Conservation (phyloP, 2,113 vertebrate species). For the Tor tambroides region DNA sequence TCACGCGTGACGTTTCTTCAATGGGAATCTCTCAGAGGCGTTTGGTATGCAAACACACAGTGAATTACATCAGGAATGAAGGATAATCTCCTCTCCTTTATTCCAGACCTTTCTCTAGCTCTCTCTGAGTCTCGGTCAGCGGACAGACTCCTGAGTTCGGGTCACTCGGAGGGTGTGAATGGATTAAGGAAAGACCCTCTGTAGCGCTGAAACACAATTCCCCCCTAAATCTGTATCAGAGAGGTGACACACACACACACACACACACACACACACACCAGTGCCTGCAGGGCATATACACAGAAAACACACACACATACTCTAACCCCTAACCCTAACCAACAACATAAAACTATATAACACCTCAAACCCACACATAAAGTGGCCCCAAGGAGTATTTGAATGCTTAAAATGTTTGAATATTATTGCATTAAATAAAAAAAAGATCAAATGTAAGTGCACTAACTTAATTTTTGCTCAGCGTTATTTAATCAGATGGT, state of each 20-base stretch:
- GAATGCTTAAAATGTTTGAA: neutral
- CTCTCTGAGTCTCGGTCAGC: conserved; percentile 50
- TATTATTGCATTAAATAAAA: neutral
- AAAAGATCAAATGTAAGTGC: neutral
- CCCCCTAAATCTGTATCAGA: conserved; percentile 62
- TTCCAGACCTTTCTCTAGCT: conserved; percentile 43
- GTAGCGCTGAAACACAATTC: conserved; percentile 74
- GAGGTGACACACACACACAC: conserved; percentile 69
- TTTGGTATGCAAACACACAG: conserved; percentile 72
- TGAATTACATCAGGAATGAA: conserved; percentile 62
- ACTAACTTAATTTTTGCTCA: neutral
- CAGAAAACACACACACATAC: conserved; percentile 9
- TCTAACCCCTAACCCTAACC: neutral
- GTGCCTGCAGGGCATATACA: conserved; percentile 68
- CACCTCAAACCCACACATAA: neutral
- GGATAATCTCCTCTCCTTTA: conserved; percentile 69
- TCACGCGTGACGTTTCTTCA: conserved; percentile 33
- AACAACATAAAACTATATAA: neutral
- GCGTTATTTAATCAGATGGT: no score
- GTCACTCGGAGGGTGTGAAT: conserved; percentile 66
- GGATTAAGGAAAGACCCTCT: conserved; percentile 75
- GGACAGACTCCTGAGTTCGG: conserved; percentile 55
- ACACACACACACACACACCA: conserved; percentile 73
- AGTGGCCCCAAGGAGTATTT: neutral
- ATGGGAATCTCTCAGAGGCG: conserved; percentile 38